phyloP scores from a whole-genome alignment of 2,888 invertebrate genomes.

The Hyles lineata region DNA sequence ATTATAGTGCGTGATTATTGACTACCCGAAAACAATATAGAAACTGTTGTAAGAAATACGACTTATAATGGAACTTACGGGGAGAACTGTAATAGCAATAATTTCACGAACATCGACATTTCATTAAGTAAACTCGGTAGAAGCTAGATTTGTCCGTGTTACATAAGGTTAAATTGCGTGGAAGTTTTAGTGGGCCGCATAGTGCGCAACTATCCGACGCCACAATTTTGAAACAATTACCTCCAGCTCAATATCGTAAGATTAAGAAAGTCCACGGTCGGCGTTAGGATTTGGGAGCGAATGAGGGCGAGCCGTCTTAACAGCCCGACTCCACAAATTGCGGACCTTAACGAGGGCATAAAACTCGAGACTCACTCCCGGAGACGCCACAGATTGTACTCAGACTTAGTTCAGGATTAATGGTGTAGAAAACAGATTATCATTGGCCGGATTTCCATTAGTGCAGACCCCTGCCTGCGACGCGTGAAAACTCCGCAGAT shows the following conservation, averaged over 20 bases:
- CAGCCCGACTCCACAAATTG: slow-evolving; percentile 84
- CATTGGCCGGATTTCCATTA: slow-evolving; percentile 85
- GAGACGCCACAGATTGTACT: slow-evolving; percentile 83
- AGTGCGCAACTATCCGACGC: slow-evolving; percentile 60
- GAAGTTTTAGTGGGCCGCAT: slow-evolving; percentile 33
- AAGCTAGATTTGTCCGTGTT: slow-evolving; percentile 3
- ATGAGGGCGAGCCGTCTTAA: slow-evolving; percentile 77
- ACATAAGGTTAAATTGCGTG: slow-evolving; percentile 38
- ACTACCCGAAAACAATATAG: too few relatives aligned
- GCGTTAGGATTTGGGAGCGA: slow-evolving; percentile 80
- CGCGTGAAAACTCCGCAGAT: slow-evolving; percentile 82
- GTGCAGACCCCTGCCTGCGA: slow-evolving; percentile 81
- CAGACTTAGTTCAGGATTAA: slow-evolving; percentile 85
- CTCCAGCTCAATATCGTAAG: slow-evolving; percentile 82
- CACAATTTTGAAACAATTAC: slow-evolving; percentile 84
- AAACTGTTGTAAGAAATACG: neutral
- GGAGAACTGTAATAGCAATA: neutral
- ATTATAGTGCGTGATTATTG: too few relatives aligned
- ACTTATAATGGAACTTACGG: neutral
- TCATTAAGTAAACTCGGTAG: neutral
- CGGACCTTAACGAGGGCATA: slow-evolving; percentile 84
- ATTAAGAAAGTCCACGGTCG: slow-evolving; percentile 83
- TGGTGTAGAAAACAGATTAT: slow-evolving; percentile 86
- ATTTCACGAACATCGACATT: too few relatives aligned
- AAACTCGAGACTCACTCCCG: slow-evolving; percentile 80